Conservation (phyloP, 2,888 invertebrate genomes). For the Stratiomys singularior region DNA sequence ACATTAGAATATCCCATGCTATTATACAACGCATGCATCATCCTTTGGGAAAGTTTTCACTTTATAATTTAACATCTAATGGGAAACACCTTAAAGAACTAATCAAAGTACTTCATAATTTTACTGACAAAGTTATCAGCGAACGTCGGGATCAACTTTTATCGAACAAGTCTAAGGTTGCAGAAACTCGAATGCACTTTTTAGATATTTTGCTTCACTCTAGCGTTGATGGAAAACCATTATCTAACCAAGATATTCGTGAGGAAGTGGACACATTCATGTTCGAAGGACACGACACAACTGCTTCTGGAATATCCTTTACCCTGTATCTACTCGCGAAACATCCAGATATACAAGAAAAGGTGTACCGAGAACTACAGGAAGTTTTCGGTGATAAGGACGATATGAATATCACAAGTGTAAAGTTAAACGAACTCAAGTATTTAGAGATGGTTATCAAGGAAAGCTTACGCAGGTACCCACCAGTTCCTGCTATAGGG, state of each 20-base stretch:
- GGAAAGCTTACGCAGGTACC: slow-evolving; percentile 61
- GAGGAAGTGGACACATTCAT: slow-evolving; percentile 46
- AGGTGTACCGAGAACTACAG: slow-evolving; percentile 59
- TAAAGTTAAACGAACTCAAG: slow-evolving; percentile 59
- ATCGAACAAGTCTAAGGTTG: slow-evolving; percentile 45
- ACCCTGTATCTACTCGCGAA: slow-evolving; percentile 43
- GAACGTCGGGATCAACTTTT: slow-evolving; percentile 12
- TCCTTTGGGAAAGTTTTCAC: background rate
- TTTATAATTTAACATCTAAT: slow-evolving; percentile 8
- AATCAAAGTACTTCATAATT: slow-evolving; percentile 29
- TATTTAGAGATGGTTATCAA: slow-evolving; percentile 62
- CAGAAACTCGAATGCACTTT: slow-evolving; percentile 51
- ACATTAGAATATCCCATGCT: background rate
- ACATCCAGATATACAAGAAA: slow-evolving; percentile 55
- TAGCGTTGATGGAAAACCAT: slow-evolving; percentile 16
- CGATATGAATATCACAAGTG: slow-evolving; percentile 55
- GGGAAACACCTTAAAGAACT: background rate
- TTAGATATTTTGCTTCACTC: slow-evolving; percentile 34
- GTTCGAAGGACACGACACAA: slow-evolving; percentile 46
- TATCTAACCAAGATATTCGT: slow-evolving; percentile 37
- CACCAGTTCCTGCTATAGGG: slow-evolving; percentile 58
- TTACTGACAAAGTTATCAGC: slow-evolving; percentile 30
- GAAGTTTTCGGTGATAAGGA: slow-evolving; percentile 55
- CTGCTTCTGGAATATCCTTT: slow-evolving; percentile 43
- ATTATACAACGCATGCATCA: background rate